These are phyloP conservation scores for Parotocinclus haroldoi DNA, from an alignment of 2,797 vertebrate species.

Conservation along the genomic window DNA sequence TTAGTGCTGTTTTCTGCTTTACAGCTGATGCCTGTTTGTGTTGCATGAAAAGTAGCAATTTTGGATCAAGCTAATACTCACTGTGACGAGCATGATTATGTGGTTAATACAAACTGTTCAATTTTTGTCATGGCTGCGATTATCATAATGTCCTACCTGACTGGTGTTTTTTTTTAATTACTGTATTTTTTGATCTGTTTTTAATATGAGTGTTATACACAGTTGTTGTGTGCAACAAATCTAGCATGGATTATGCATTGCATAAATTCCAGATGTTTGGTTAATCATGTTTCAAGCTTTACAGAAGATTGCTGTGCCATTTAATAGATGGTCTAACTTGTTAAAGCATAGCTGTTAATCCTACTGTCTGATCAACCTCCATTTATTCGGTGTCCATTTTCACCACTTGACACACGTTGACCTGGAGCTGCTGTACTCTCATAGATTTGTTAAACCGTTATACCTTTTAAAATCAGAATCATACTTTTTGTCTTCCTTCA, in stretches of 20 bases:
- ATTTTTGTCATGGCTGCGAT: too few relatives aligned
- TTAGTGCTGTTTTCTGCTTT: too few relatives aligned
- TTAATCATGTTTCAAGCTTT: constrained; percentile 1
- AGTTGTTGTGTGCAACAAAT: neutral
- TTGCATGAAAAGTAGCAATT: too few relatives aligned
- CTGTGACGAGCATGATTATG: too few relatives aligned
- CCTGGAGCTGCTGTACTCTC: neutral
- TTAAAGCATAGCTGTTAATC: constrained; percentile 29
- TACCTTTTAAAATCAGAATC: neutral
- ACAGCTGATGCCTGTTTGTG: too few relatives aligned
- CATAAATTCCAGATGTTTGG: neutral
- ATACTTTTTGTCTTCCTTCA: neutral
- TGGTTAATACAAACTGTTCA: too few relatives aligned
- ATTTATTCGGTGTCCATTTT: constrained; percentile 11
- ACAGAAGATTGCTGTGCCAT: constrained; percentile 11
- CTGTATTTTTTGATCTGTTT: too few relatives aligned
- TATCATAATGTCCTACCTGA: too few relatives aligned
- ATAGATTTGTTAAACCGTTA: constrained; percentile 10
- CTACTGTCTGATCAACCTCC: constrained; percentile 22
- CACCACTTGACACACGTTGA: constrained; percentile 22
- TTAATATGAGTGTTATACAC: too few relatives aligned
- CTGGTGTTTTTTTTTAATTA: too few relatives aligned
- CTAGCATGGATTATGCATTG: constrained; percentile 13
- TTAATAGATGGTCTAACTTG: constrained; percentile 21
- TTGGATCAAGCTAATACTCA: too few relatives aligned